Evolutionary conservation across 2,888 invertebrate genomes (phyloP).

Genomic region (Caradrina kadenii): DNA sequence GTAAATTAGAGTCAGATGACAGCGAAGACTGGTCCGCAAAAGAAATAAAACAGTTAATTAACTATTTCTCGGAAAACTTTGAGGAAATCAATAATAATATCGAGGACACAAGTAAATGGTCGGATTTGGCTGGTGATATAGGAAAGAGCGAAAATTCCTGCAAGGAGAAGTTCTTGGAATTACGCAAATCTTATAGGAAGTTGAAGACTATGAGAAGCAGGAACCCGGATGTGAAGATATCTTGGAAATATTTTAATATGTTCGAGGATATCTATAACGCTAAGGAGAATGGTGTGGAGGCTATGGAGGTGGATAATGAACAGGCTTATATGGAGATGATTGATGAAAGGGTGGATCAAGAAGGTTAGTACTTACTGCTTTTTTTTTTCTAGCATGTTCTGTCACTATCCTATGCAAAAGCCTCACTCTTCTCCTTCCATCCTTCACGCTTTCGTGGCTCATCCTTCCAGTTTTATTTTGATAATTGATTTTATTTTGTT

Average conservation of each 20-base stretch:
- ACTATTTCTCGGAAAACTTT: conserved; percentile 76
- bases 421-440: no score
- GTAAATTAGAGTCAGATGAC: conserved; percentile 72
- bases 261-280: conserved; percentile 78
- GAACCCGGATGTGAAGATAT: conserved; percentile 81
- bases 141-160: conserved; percentile 74
- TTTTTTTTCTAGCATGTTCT: no score
- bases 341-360: conserved; percentile 61
- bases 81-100: conserved; percentile 69
- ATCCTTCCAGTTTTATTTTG: no score
- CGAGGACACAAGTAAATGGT: conserved; percentile 74
- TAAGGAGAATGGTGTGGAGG: conserved; percentile 52
- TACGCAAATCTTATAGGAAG: conserved; percentile 83
- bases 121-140: conserved; percentile 69
- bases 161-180: conserved; percentile 81
- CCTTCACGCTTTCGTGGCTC: no score
- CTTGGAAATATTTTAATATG: conserved; percentile 84
- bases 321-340: conserved; percentile 39
- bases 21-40: conserved; percentile 81
- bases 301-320: conserved; percentile 64
- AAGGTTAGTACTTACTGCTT: conserved; percentile 58
- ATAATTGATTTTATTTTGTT: no score
- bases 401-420: no score
- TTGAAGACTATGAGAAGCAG: conserved; percentile 80
- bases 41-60: conserved; percentile 80